Percentiles rank a stretch among this genome's conserved stretches.
Conservation (phyloP, 92 coral and sea anemone genomes). For the Zoanthus sociatus region DNA sequence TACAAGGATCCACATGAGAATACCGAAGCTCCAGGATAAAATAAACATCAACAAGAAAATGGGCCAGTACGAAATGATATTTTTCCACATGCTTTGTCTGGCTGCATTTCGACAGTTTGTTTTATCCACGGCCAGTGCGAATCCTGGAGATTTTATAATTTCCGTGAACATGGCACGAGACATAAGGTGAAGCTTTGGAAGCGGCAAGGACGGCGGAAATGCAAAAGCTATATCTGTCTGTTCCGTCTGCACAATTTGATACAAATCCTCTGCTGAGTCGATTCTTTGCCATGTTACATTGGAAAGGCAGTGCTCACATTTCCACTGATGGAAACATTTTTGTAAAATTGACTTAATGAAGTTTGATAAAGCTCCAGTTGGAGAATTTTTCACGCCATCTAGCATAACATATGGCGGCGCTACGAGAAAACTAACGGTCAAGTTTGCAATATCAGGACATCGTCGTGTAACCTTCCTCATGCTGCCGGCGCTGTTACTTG, state of each 20-base stretch:
- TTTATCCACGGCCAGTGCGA: slow-evolving; percentile 76
- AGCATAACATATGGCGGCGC: slow-evolving; percentile 51
- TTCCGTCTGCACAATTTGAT: slow-evolving; percentile 13
- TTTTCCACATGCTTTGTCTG: slow-evolving; percentile 37
- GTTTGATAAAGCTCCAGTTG: slow-evolving; percentile 50
- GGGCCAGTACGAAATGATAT: slow-evolving; percentile 78
- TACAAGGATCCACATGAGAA: slow-evolving; percentile 79
- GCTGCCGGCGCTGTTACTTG: neutral
- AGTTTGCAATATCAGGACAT: slow-evolving; percentile 30
- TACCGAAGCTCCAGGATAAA: slow-evolving; percentile 77
- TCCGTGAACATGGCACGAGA: slow-evolving; percentile 38
- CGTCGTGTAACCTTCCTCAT: neutral
- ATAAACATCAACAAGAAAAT: slow-evolving; percentile 60
- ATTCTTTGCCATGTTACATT: slow-evolving; percentile 54
- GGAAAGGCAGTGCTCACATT: slow-evolving; percentile 37
- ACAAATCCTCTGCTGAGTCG: slow-evolving; percentile 56
- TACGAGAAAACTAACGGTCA: slow-evolving; percentile 44
- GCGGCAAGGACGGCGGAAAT: slow-evolving; percentile 61
- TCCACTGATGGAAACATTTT: slow-evolving; percentile 52
- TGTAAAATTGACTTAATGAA: slow-evolving; percentile 23
- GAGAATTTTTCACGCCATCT: neutral
- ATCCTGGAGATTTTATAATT: slow-evolving; percentile 72
- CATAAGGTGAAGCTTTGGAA: neutral
- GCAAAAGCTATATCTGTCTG: slow-evolving; percentile 68
- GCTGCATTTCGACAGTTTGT: slow-evolving; percentile 61